phyloP scores from a whole-genome alignment of 2,888 invertebrate genomes.

The Thelaira solivaga region DNA sequence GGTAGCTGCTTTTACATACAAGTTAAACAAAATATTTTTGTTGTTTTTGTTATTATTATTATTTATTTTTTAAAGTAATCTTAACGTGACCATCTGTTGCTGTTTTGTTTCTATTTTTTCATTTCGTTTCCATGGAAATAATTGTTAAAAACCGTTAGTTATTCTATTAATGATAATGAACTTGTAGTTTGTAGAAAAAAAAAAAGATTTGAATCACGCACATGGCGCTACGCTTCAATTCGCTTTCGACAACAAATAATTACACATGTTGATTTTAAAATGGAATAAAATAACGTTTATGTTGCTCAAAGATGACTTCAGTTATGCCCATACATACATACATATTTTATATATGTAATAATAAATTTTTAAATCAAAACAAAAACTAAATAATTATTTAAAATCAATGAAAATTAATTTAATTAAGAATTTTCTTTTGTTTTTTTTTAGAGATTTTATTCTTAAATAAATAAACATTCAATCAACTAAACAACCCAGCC shows the following conservation, averaged over 20 bases:
- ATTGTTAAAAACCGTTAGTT: constrained; percentile 47
- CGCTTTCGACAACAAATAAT: constrained; percentile 57
- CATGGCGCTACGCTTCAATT: constrained; percentile 58
- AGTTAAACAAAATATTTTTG: neutral
- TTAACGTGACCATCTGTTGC: constrained; percentile 58
- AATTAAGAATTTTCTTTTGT: no score
- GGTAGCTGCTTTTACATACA: no score
- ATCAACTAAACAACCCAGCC: no score
- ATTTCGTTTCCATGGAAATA: constrained; percentile 27
- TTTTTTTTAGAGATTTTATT: no score
- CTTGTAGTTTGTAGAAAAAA: constrained; percentile 48
- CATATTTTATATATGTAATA: neutral
- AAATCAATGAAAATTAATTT: no score
- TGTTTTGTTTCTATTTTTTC: neutral
- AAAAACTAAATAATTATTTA: no score
- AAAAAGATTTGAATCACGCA: constrained; percentile 58
- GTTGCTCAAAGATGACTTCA: constrained; percentile 11
- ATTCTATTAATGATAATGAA: constrained; percentile 58
- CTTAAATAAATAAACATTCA: no score
- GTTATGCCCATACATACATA: no score
- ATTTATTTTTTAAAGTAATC: constrained; percentile 9
- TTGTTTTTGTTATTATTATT: neutral
- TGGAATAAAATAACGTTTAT: constrained; percentile 5
- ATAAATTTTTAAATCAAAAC: neutral
- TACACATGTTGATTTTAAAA: constrained; percentile 40